phyloP scores from a whole-genome alignment of 2,113 vertebrate species.

The Malurus alboscapulatus region DNA sequence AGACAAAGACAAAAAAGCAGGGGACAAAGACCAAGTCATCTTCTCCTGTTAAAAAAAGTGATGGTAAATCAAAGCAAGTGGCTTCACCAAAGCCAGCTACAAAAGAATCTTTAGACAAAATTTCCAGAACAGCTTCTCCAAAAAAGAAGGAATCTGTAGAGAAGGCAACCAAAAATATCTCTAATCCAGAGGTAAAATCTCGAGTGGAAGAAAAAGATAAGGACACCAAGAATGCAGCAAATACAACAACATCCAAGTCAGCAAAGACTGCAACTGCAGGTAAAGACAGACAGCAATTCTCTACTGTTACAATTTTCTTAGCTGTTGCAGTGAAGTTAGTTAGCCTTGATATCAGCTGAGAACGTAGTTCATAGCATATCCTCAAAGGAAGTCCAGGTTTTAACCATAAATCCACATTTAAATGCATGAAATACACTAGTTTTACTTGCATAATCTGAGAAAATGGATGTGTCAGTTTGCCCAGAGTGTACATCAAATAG shows the following conservation, averaged over 20 bases:
- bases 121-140: slow-evolving; percentile 84
- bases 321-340: background rate
- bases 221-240: slow-evolving; percentile 92
- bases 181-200: slow-evolving; percentile 75
- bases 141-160: slow-evolving; percentile 86
- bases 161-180: slow-evolving; percentile 72
- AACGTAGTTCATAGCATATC: background rate
- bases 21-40: slow-evolving; percentile 85
- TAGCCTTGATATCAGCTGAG: background rate
- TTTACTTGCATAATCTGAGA: background rate
- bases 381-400: background rate
- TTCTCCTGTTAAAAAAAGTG: slow-evolving; percentile 87
- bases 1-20: slow-evolving; percentile 89
- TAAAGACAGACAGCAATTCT: slow-evolving; percentile 39
- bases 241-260: slow-evolving; percentile 86
- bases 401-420: background rate
- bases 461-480: background rate
- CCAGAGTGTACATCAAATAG: background rate
- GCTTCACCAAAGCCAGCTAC: slow-evolving; percentile 81
- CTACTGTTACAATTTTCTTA: background rate
- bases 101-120: slow-evolving; percentile 84
- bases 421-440: background rate
- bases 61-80: slow-evolving; percentile 77
- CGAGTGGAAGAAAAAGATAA: slow-evolving; percentile 89
- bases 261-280: slow-evolving; percentile 85